These are phyloP conservation scores for Telmatherina bonti DNA, from an alignment of 2,797 vertebrate species.

Conservation along the genomic window DNA sequence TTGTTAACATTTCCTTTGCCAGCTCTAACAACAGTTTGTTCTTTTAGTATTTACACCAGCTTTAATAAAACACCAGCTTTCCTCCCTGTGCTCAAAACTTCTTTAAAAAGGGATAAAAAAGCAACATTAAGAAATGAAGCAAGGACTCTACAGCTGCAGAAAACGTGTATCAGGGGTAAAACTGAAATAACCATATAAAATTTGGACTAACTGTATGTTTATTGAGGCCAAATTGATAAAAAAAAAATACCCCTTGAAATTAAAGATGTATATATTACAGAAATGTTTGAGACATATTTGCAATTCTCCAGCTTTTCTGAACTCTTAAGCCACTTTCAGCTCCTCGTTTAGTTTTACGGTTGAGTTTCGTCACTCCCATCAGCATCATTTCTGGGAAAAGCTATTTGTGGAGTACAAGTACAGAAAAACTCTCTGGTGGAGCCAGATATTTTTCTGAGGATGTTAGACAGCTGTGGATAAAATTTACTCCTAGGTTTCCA, in stretches of 20 bases:
- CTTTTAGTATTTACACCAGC: neutral
- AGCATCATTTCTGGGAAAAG: neutral
- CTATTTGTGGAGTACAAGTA: neutral
- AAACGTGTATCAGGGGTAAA: no score
- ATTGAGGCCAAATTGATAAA: no score
- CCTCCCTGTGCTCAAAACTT: neutral
- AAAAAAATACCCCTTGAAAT: no score
- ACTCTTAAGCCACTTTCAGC: neutral
- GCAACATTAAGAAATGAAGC: no score
- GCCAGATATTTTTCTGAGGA: neutral
- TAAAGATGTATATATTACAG: no score
- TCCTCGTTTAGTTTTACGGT: neutral
- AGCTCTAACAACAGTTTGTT: slow-evolving; percentile 6
- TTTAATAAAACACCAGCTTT: slow-evolving; percentile 10
- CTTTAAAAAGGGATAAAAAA: neutral
- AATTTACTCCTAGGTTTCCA: no score
- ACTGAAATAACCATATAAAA: no score
- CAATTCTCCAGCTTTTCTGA: neutral
- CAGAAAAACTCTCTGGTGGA: neutral
- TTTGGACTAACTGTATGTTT: neutral
- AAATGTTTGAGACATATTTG: no score
- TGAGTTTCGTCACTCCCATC: neutral
- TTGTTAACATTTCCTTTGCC: neutral
- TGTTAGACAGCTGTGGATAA: no score
- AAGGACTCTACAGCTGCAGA: neutral